A percentile compares a stretch with the other conserved stretches of the same genome.
Evolutionary conservation across 2,888 invertebrate genomes (phyloP).

Genomic region (Neoaliturus tenellus): DNA sequence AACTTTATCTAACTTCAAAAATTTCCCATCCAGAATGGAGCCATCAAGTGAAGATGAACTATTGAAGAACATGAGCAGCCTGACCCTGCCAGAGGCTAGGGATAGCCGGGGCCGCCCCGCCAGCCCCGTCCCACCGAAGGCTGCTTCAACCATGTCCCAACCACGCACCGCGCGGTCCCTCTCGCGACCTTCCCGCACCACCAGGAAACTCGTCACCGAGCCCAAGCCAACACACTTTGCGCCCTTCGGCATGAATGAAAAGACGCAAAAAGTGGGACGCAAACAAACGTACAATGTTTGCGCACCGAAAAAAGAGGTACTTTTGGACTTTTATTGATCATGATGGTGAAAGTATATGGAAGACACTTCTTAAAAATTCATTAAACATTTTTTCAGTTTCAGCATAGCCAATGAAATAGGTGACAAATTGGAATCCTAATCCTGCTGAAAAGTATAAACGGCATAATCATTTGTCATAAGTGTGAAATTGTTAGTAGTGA

Average conservation of each 20-base stretch:
- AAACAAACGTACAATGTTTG: conserved; percentile 57
- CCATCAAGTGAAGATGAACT: conserved; percentile 46
- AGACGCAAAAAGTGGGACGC: conserved; percentile 42
- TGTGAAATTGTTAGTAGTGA: too few relatives aligned
- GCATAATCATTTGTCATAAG: too few relatives aligned
- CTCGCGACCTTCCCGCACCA: conserved; percentile 46
- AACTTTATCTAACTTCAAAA: too few relatives aligned
- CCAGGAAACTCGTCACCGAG: conserved; percentile 42
- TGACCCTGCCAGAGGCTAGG: conserved; percentile 48
- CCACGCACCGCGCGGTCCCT: conserved; percentile 11
- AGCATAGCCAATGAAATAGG: too few relatives aligned
- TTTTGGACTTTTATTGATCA: too few relatives aligned
- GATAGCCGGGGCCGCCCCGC: not conserved
- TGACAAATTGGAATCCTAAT: too few relatives aligned
- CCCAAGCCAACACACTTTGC: conserved; percentile 57
- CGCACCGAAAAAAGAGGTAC: conserved; percentile 57
- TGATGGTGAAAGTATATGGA: too few relatives aligned
- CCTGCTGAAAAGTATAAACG: too few relatives aligned
- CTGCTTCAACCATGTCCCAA: not conserved
- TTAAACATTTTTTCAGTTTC: too few relatives aligned
- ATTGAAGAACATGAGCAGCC: conserved; percentile 46
- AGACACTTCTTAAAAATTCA: too few relatives aligned
- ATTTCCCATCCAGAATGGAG: not conserved
- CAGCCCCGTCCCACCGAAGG: not conserved
- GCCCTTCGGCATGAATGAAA: conserved; percentile 56